These are phyloP conservation scores for Probaryconus sp. DNA, from an alignment of 1,140 invertebrate genomes.

Conservation along the genomic window DNA sequence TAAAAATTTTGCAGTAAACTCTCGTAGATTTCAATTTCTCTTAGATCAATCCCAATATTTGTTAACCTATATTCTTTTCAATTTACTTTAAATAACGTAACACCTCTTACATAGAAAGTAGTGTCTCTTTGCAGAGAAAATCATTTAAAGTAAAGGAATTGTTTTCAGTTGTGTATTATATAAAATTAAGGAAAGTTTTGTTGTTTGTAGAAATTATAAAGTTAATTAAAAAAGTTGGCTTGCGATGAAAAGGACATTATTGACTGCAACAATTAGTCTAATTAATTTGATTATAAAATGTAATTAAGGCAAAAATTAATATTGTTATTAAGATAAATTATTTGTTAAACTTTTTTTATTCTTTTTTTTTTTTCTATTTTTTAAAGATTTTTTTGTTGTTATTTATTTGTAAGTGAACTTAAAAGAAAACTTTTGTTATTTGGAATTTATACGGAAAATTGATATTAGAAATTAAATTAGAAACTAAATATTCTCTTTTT, in stretches of 20 bases:
- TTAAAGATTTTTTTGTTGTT: no score
- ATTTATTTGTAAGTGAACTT: no score
- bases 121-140: conserved; percentile 22
- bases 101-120: conserved; percentile 35
- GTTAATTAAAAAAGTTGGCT: conserved; percentile 9
- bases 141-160: neutral
- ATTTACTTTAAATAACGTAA: conserved; percentile 43
- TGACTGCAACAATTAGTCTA: neutral
- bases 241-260: conserved; percentile 10
- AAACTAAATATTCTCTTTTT: no score
- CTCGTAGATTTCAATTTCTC: conserved; percentile 33
- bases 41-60: conserved; percentile 24
- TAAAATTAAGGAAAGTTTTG: conserved; percentile 40
- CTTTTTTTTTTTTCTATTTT: no score
- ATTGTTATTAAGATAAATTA: no score
- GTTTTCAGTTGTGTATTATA: conserved; percentile 16
- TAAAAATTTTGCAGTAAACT: conserved; percentile 16
- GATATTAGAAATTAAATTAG: no score
- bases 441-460: no score
- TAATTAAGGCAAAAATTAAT: no score
- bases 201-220: conserved; percentile 14
- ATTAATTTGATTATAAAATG: no score
- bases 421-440: no score
- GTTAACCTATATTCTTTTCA: conserved; percentile 30
- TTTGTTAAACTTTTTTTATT: no score